Percentiles rank a stretch among this genome's conserved stretches.
Evolutionary conservation across 2,113 vertebrate species (phyloP).

Genomic region (Laticauda colubrina): DNA sequence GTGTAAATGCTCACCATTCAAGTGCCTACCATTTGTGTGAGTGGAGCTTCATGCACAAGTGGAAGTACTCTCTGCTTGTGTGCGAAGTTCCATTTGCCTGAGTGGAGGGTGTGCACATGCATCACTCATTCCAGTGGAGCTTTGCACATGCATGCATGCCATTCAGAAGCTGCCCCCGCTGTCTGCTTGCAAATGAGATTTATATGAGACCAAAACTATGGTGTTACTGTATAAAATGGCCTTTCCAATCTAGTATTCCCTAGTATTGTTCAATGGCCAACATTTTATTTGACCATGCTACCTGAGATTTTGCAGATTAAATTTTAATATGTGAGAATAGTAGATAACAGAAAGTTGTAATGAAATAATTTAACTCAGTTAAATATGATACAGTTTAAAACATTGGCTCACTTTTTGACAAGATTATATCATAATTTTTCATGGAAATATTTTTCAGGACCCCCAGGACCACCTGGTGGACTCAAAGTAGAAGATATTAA

Average conservation of each 20-base stretch:
- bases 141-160: background rate
- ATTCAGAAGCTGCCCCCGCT: background rate
- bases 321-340: background rate
- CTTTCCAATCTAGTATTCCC: background rate
- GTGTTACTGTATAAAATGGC: background rate
- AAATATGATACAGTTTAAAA: background rate
- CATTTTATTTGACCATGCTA: background rate
- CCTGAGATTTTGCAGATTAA: background rate
- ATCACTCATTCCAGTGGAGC: background rate
- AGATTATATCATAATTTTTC: background rate
- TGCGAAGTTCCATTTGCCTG: background rate
- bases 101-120: background rate
- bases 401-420: background rate
- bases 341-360: background rate
- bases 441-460: slow-evolving; percentile 72
- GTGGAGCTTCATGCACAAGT: background rate
- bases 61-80: fast-evolving
- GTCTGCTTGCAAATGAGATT: background rate
- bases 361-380: background rate
- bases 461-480: slow-evolving; percentile 93
- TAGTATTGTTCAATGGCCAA: background rate
- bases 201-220: background rate
- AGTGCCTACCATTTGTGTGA: background rate
- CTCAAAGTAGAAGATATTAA: slow-evolving; percentile 81
- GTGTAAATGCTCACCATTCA: too few relatives aligned